Percentiles rank a stretch among this genome's conserved stretches.
Evolutionary conservation across 2,888 invertebrate species (phyloP).

Genomic region (Rotaria sp.): DNA sequence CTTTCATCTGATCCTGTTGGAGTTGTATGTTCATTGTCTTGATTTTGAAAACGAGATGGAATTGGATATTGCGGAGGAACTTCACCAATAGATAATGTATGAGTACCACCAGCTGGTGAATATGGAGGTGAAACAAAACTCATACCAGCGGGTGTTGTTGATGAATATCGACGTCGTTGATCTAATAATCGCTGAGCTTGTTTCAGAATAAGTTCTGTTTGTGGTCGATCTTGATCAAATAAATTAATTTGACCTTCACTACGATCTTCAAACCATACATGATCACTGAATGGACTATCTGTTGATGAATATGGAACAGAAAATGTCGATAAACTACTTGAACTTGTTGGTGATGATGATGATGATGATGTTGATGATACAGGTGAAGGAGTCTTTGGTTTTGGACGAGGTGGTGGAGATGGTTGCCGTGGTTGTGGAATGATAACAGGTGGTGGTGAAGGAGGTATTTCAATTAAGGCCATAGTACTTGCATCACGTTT

Average conservation of each 20-base stretch:
- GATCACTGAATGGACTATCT: slow-evolving; percentile 21
- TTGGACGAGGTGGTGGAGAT: neutral
- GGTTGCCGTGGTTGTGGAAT: neutral
- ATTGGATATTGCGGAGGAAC: neutral
- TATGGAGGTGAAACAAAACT: neutral
- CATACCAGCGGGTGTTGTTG: neutral
- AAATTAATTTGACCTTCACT: slow-evolving; percentile 29
- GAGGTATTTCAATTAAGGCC: neutral
- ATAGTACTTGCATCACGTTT: neutral
- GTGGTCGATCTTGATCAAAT: neutral
- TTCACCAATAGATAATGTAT: slow-evolving; percentile 30
- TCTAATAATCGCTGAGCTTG: neutral
- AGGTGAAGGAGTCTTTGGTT: neutral
- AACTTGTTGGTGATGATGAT: neutral
- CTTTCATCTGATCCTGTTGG: slow-evolving; percentile 14
- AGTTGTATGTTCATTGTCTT: neutral
- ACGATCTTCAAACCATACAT: neutral
- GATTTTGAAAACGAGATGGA: neutral
- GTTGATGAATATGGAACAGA: neutral
- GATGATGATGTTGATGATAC: neutral
- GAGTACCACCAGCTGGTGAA: neutral
- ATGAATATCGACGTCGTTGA: neutral
- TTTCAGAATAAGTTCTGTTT: neutral
- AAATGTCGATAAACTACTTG: neutral
- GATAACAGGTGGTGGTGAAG: neutral